These are phyloP conservation scores for Oreohelix idahoensis DNA, from an alignment of 1,140 invertebrate species.

Conservation along the genomic window DNA sequence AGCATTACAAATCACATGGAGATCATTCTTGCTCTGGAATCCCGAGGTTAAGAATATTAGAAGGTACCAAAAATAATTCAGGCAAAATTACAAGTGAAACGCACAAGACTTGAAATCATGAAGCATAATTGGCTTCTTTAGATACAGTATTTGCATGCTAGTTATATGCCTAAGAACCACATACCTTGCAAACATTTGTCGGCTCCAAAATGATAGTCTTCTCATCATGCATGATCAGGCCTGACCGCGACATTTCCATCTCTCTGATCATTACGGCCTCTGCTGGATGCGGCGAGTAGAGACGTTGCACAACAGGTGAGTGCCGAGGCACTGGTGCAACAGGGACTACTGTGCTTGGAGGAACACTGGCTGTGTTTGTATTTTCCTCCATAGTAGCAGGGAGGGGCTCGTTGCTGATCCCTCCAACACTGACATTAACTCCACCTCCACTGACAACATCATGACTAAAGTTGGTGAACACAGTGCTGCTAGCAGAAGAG, in stretches of 20 bases:
- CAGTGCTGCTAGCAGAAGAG: neutral
- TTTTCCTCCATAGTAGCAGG: neutral
- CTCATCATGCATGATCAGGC: constrained; percentile 27
- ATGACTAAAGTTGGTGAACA: neutral
- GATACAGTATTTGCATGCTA: neutral
- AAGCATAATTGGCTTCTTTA: neutral
- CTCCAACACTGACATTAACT: neutral
- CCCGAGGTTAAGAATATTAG: no score
- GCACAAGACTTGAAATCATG: neutral
- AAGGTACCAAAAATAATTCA: no score
- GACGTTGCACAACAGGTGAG: constrained; percentile 24
- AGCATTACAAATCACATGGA: no score
- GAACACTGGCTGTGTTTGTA: neutral
- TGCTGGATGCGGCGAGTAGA: constrained; percentile 32
- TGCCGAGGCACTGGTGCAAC: neutral
- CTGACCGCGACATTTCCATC: constrained; percentile 11
- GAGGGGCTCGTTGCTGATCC: neutral
- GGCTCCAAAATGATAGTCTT: constrained; percentile 56
- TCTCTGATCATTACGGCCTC: constrained; percentile 14
- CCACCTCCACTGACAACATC: constrained; percentile 3
- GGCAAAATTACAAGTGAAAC: no score
- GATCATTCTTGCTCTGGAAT: no score
- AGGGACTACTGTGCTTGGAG: constrained; percentile 8
- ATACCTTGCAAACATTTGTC: constrained; percentile 81
- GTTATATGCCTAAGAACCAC: neutral